phyloP scores from a whole-genome alignment of 2,888 invertebrate species.

The Frankliniella fusca region DNA sequence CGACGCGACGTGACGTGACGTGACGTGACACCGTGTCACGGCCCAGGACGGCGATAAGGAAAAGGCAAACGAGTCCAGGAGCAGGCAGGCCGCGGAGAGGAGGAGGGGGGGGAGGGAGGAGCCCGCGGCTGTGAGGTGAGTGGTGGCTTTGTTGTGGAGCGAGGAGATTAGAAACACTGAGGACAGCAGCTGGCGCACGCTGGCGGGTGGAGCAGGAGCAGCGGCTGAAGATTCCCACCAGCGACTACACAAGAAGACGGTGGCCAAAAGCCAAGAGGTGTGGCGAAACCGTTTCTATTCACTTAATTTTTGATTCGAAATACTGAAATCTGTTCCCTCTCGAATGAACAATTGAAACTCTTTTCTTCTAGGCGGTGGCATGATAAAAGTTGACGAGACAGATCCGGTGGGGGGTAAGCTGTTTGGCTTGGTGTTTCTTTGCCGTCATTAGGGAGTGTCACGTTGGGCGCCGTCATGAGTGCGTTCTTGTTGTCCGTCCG shows the following conservation, averaged over 20 bases:
- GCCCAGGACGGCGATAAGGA: not conserved
- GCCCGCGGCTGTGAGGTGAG: not conserved
- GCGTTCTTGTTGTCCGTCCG: slow-evolving; percentile 45
- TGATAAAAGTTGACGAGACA: slow-evolving; percentile 87
- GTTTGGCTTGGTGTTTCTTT: slow-evolving; percentile 33
- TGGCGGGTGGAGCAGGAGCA: too few relatives aligned
- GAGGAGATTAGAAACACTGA: too few relatives aligned
- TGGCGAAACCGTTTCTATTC: not conserved
- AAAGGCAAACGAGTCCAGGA: not conserved
- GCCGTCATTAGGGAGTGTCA: slow-evolving; percentile 34
- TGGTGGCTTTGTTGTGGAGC: not conserved
- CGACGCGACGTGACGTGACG: not conserved
- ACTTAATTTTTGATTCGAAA: not conserved
- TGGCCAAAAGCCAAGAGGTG: not conserved
- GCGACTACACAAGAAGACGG: not conserved
- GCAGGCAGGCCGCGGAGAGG: not conserved
- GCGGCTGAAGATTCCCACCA: too few relatives aligned
- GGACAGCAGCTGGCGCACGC: too few relatives aligned
- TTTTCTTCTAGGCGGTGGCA: slow-evolving; percentile 48
- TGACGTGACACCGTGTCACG: not conserved
- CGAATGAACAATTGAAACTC: not conserved
- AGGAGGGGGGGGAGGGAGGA: not conserved
- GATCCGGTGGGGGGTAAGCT: slow-evolving; percentile 84
- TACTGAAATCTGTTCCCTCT: not conserved
- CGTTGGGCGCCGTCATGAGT: not conserved